Evolutionary conservation across 2,797 vertebrate species (phyloP), one percentile per base, ranked within the genome.

Genomic region (Naso thynnoides): DNA sequence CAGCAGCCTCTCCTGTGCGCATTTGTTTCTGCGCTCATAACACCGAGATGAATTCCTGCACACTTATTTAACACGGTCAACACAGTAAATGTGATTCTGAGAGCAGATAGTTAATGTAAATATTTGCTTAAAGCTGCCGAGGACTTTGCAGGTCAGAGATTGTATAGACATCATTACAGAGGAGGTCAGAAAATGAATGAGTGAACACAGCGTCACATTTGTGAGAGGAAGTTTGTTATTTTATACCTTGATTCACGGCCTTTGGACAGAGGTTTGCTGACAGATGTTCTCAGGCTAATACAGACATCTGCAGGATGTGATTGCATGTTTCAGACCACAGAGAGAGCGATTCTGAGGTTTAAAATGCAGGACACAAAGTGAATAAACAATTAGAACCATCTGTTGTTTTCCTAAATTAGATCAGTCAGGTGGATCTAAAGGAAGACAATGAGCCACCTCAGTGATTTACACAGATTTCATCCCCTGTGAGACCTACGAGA

Each of bases 401-500:
- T 82, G 76, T 24, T 76, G 63, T 56, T 72, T 59, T 59, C 11
- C 36, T 49, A 7, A 6, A 49, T 54, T 2, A 26, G 56, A 62
- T 2, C 33, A 73, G 39, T n/a, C 44, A 24, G 38, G 66, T 67
- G 67, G 66, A 58, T 52, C 19, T 36, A 26, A 42, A 55, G 19
- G 14, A 49, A 83, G 42, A 8, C 59, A 38, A 16, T 5, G 39
- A 73, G 65, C 19, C 63, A 58, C 33, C 33, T 67, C 56, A 57
- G 10, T 39, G 44, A 64, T 5, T 33, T 33, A 33, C 31, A 33
- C 31, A 33, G 31, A 33, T 50, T 72, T 65, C 39, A 56, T 29
- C 48, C 47, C 21, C 52, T 19, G 48, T 13, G 42, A 24, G 26
- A 54, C 26, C 33, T 19, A 16, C 36, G 2, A 8, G 13, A 2